phyloP scores from a whole-genome alignment of 2,888 invertebrate genomes.

The Tetranychus piercei region DNA sequence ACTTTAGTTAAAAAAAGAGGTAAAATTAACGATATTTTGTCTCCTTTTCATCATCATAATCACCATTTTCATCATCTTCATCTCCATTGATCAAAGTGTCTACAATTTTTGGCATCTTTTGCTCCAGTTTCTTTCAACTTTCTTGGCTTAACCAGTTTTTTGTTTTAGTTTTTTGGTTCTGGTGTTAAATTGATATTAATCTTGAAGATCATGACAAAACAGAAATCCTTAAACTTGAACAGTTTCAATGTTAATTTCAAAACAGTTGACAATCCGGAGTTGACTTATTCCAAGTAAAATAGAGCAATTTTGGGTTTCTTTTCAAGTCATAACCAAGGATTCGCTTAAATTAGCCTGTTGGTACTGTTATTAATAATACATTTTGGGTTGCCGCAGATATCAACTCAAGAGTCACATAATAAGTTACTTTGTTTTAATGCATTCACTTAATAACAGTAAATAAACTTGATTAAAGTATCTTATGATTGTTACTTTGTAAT shows the following conservation, averaged over 20 bases:
- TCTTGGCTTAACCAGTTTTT: neutral
- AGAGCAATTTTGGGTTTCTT: no score
- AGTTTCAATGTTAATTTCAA: neutral
- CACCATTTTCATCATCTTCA: neutral
- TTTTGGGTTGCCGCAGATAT: no score
- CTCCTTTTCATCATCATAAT: neutral
- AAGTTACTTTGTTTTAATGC: no score
- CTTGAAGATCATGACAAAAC: neutral
- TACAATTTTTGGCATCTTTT: no score
- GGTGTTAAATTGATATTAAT: neutral
- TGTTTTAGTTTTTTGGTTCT: neutral
- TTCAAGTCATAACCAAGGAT: no score
- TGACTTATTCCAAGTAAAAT: no score
- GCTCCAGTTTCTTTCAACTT: neutral
- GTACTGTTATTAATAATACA: no score
- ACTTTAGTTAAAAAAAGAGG: no score
- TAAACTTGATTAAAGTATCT: no score
- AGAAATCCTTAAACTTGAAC: neutral
- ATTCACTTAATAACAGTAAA: no score
- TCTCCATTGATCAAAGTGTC: neutral
- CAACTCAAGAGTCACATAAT: no score
- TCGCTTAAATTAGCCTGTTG: no score
- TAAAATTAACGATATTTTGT: neutral
- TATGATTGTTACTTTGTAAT: neutral
- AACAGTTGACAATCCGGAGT: neutral